phyloP scores from a whole-genome alignment of 2,113 vertebrate species.

The Alaudala cheleensis region DNA sequence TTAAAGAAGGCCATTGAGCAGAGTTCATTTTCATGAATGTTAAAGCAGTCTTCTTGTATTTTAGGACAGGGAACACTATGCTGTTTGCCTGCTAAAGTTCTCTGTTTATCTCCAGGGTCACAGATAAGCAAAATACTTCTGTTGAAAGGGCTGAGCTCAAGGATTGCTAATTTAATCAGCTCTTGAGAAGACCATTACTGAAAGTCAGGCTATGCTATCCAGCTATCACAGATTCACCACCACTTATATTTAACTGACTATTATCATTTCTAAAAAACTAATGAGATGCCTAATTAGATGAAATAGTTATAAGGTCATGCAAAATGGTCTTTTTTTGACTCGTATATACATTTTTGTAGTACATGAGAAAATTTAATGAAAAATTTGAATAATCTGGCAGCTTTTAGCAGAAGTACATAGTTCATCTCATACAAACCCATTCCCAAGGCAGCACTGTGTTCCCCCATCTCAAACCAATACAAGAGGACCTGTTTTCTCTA shows the following conservation, averaged over 20 bases:
- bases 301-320: background rate
- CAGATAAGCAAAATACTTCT: background rate
- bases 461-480: background rate
- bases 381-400: background rate
- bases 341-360: background rate
- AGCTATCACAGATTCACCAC: background rate
- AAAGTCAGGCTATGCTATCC: background rate
- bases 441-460: background rate
- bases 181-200: background rate
- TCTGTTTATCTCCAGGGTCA: background rate
- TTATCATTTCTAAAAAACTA: background rate
- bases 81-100: background rate
- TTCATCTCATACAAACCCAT: background rate
- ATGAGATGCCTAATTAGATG: background rate
- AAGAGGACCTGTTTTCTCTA: background rate
- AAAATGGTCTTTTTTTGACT: background rate
- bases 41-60: background rate
- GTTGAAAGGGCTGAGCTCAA: background rate
- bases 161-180: background rate
- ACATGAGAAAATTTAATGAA: background rate
- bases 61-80: background rate
- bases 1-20: accelerated
- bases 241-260: background rate
- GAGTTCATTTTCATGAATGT: background rate
- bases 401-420: background rate